These are phyloP conservation scores for Palythoa heliodiscus DNA, from an alignment of 92 coral and sea anemone species.

Conservation along the genomic window DNA sequence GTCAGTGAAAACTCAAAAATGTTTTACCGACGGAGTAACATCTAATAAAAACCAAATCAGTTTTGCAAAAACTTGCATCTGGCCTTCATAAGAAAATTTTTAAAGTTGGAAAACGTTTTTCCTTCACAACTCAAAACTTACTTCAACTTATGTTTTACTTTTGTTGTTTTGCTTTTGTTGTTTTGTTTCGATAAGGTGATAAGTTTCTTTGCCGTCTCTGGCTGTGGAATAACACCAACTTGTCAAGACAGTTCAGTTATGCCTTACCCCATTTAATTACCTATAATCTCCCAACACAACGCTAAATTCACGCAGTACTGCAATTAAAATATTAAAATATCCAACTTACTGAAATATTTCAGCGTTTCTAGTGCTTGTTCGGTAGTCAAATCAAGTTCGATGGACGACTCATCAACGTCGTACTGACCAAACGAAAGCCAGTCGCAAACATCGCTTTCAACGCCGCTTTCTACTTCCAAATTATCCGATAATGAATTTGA, in stretches of 20 bases:
- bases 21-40: not conserved
- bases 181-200: not conserved
- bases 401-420: constrained; percentile 22
- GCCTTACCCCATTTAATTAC: not conserved
- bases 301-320: not conserved
- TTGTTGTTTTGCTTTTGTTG: no score
- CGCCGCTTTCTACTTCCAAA: constrained; percentile 94
- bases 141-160: no score
- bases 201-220: not conserved
- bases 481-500: constrained; percentile 79
- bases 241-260: not conserved
- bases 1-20: not conserved
- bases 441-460: constrained; percentile 71
- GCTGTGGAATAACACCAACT: not conserved
- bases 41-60: not conserved
- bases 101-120: no score
- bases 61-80: no score
- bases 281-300: not conserved
- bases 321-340: not conserved
- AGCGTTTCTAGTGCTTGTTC: constrained; percentile 97
- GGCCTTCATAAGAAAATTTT: no score
- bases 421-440: constrained; percentile 66
- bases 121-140: no score
- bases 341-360: constrained; percentile 94
- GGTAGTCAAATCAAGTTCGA: constrained; percentile 89